Evolutionary conservation across 2,113 vertebrate species (phyloP), one percentile per base, ranked within the genome.

Genomic region (Tachysurus fulvidraco): DNA sequence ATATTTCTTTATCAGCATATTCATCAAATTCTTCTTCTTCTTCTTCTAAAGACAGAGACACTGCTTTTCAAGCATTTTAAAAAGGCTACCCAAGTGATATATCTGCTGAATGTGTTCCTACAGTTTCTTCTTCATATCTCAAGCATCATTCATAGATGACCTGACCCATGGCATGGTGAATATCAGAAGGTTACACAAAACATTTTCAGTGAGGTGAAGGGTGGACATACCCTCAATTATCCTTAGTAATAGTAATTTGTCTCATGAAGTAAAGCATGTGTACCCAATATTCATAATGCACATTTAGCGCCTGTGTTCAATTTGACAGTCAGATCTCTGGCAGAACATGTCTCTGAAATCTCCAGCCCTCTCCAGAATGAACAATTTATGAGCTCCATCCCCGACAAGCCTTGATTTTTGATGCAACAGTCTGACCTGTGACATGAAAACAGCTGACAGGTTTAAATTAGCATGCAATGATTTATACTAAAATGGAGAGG

Each of bases 401-500:
- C 77, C n/a, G 74, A 77, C 13, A 28, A n/a, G 74, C 25, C 46
- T 54, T 55, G 69, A 73, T 73, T 73, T 44, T 50, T 50, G 46
- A 44, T 36, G n/a, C 50, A 30, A 54, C 50, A 55, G 76, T 55
- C 76, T 8, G 25, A 50, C 9, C 14, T 30, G 76, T n/a, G 28
- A 76, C 73, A n/a, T 76, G n/a, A 78, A 55, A 54, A 11, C 28
- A 21, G 54, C 77, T 57, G 77, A 23, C 54, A 79, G 6, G 10
- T 79, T 79, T 79, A 36, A 59, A 79, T 79, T 79, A 79, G 52
- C 77, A 30, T 23, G 54, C 77, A 21, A 79, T 36, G 77, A 36
- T 57, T 79, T 79, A 17, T 57, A 57, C 21, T 36, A 79, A 59
- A 59, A 57, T 79, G 77, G 54, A 79, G 21, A 17, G 36, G 52